phyloP scores from a whole-genome alignment of 2,888 invertebrate species.

The Agrilus mali region DNA sequence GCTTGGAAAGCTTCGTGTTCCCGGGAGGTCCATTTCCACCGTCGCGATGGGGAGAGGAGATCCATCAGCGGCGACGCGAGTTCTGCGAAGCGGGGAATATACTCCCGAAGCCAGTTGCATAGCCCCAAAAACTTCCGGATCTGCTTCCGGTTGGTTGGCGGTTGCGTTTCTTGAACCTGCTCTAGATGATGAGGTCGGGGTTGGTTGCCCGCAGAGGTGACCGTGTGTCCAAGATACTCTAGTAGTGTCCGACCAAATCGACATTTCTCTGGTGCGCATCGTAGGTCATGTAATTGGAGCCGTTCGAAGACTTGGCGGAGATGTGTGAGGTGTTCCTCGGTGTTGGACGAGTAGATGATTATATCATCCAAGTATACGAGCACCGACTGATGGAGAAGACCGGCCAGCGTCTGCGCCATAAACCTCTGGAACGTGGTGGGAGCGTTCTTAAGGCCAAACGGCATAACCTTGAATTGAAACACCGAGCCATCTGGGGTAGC shows the following conservation, averaged over 20 bases:
- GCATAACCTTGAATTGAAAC: too few species aligned
- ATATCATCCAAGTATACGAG: conserved; percentile 17
- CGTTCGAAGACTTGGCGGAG: conserved; percentile 12
- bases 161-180: conserved; percentile 2
- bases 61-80: conserved; percentile 15
- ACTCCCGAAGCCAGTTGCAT: conserved; percentile 18
- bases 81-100: conserved; percentile 13
- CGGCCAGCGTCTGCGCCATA: too few species aligned
- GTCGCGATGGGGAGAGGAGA: conserved; percentile 4
- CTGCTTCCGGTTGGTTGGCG: conserved; percentile 4
- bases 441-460: too few species aligned
- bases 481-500: too few species aligned
- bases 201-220: neutral
- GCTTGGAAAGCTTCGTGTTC: conserved; percentile 7
- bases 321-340: conserved; percentile 13
- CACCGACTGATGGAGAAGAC: conserved; percentile 2
- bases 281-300: conserved; percentile 9
- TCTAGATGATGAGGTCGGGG: neutral
- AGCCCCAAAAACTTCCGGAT: conserved; percentile 15
- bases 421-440: too few species aligned
- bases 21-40: conserved; percentile 9
- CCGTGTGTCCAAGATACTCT: conserved; percentile 7
- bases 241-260: conserved; percentile 2
- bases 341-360: conserved; percentile 11
- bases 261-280: conserved; percentile 7